Evolutionary conservation across 2,113 vertebrate genomes (phyloP).

Genomic region (Cromileptes altivelis): DNA sequence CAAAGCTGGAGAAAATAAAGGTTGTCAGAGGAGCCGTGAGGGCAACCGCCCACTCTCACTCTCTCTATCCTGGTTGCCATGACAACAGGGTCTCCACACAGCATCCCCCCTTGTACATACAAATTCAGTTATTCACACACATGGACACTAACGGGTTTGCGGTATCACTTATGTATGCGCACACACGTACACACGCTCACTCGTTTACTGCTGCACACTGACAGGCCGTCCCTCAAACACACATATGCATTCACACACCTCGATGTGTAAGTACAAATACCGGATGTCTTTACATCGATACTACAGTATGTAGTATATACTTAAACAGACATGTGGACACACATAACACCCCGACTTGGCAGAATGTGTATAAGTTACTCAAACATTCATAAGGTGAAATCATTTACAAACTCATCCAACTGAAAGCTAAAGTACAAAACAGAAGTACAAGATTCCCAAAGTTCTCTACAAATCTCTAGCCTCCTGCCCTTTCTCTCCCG

Average conservation of each 20-base stretch:
- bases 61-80: constrained; percentile 77
- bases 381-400: constrained; percentile 49
- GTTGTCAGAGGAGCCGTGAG: constrained; percentile 73
- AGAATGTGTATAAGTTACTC: constrained; percentile 5
- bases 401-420: constrained; percentile 31
- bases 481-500: constrained; percentile 5
- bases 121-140: constrained; percentile 85
- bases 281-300: not conserved
- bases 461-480: constrained; percentile 9
- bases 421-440: constrained; percentile 46
- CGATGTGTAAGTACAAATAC: constrained; percentile 6
- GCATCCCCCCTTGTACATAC: constrained; percentile 72
- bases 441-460: constrained; percentile 43
- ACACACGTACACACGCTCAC: constrained; percentile 48
- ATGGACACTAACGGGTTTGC: constrained; percentile 70
- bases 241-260: constrained; percentile 7
- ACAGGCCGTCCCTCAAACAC: constrained; percentile 18
- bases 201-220: constrained; percentile 19
- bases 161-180: constrained; percentile 67
- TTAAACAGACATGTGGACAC: not conserved
- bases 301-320: constrained; percentile 5
- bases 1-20: constrained; percentile 82
- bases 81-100: constrained; percentile 79
- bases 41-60: constrained; percentile 74
- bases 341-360: constrained; percentile 14